These are phyloP conservation scores for Hapalemur alaotrensis DNA, from an alignment of 2,797 vertebrate genomes.

Conservation along the genomic window DNA sequence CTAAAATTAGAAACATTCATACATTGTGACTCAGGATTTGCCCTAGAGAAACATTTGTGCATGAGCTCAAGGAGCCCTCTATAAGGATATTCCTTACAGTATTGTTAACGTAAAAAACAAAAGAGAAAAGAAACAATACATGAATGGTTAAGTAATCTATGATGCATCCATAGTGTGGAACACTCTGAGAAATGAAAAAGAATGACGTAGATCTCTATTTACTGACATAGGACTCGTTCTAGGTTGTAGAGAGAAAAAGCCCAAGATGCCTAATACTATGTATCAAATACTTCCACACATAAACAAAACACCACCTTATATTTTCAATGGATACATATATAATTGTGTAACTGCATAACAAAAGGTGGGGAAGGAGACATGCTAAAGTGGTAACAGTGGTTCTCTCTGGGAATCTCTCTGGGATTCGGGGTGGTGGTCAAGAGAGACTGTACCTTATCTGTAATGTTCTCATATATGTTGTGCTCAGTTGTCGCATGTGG, in stretches of 20 bases:
- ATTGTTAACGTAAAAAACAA: background rate
- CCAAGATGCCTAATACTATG: background rate
- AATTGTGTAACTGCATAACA: background rate
- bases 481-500: background rate
- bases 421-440: background rate
- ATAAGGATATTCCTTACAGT: background rate
- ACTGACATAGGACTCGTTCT: background rate
- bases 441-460: background rate
- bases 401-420: background rate
- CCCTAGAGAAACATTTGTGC: background rate
- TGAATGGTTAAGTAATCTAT: background rate
- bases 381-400: background rate
- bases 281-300: background rate
- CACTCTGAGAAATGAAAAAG: constrained; percentile 16
- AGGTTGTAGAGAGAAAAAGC: background rate
- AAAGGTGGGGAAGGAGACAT: background rate
- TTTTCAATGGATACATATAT: background rate
- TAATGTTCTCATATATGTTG: background rate
- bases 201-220: background rate
- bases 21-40: background rate
- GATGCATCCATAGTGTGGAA: background rate
- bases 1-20: background rate
- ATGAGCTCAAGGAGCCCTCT: background rate
- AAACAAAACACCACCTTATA: background rate
- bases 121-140: background rate